phyloP scores from a whole-genome alignment of 2,888 invertebrate species.

The Caenorhabditis doughertyi region DNA sequence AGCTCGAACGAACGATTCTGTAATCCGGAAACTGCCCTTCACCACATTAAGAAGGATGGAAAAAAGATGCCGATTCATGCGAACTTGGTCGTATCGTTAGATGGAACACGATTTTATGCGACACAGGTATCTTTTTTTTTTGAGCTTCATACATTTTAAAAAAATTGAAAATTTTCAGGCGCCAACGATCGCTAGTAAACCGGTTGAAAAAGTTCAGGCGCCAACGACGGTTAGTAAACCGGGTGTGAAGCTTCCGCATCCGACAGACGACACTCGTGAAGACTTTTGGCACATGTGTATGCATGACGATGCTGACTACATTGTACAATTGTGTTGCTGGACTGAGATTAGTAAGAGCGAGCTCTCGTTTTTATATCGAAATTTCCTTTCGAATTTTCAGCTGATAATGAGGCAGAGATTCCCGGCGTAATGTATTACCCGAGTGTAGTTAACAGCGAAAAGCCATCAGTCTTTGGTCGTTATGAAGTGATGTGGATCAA shows the following conservation, averaged over 20 bases:
- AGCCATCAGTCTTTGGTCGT: no score
- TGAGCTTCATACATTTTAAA: no score
- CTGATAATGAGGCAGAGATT: no score
- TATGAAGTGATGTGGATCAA: no score
- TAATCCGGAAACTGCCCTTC: neutral
- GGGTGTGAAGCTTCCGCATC: neutral
- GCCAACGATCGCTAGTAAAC: no score
- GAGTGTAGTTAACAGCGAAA: no score
- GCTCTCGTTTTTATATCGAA: neutral
- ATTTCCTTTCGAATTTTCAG: neutral
- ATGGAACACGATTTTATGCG: neutral
- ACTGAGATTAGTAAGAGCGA: neutral
- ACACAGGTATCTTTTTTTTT: neutral
- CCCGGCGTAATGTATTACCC: no score
- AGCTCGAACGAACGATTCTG: no score
- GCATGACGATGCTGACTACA: neutral
- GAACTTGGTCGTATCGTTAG: neutral
- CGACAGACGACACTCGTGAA: neutral
- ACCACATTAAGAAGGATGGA: neutral
- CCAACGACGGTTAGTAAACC: neutral
- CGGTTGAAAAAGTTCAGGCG: neutral
- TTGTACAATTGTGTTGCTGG: neutral
- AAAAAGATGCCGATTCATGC: neutral
- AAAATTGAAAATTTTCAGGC: no score
- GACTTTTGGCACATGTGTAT: conserved; percentile 10